Conservation (phyloP, 1,140 invertebrate species). For the Antheraea mylitta region DNA sequence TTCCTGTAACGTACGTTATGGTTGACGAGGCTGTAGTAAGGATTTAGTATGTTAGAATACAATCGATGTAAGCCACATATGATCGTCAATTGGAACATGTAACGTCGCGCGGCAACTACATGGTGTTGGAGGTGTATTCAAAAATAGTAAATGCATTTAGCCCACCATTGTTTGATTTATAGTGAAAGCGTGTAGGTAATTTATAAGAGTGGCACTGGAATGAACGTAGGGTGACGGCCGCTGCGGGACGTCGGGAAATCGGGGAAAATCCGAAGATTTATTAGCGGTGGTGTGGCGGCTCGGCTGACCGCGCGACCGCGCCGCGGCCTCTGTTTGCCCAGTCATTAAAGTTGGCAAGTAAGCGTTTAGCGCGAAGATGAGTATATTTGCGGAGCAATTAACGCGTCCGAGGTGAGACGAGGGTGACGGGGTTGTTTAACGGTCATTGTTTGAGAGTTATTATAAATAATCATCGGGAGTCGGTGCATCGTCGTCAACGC, state of each 20-base stretch:
- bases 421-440: slow-evolving; percentile 44
- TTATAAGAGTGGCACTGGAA: slow-evolving; percentile 65
- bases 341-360: slow-evolving; percentile 71
- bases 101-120: slow-evolving; percentile 41
- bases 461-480: slow-evolving; percentile 8
- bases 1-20: slow-evolving; percentile 44
- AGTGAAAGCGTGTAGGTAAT: slow-evolving; percentile 70
- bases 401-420: slow-evolving; percentile 64
- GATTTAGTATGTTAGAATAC: slow-evolving; percentile 10
- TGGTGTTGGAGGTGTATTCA: slow-evolving; percentile 60
- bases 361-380: slow-evolving; percentile 70
- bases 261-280: slow-evolving; percentile 73
- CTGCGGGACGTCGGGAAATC: slow-evolving; percentile 64
- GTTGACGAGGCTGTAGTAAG: slow-evolving; percentile 34
- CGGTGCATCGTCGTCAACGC: not conserved
- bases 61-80: not conserved
- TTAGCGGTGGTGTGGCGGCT: slow-evolving; percentile 49
- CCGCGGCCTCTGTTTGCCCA: slow-evolving; percentile 61
- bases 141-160: slow-evolving; percentile 76
- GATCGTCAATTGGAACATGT: slow-evolving; percentile 29
- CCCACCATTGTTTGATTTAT: slow-evolving; percentile 71
- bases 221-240: slow-evolving; percentile 41
- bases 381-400: slow-evolving; percentile 75
- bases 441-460: slow-evolving; percentile 53
- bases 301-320: slow-evolving; percentile 52